Base-by-base conservation (phyloP, 1,140 invertebrate genomes). In the Brachionus paranguensis region DNA sequence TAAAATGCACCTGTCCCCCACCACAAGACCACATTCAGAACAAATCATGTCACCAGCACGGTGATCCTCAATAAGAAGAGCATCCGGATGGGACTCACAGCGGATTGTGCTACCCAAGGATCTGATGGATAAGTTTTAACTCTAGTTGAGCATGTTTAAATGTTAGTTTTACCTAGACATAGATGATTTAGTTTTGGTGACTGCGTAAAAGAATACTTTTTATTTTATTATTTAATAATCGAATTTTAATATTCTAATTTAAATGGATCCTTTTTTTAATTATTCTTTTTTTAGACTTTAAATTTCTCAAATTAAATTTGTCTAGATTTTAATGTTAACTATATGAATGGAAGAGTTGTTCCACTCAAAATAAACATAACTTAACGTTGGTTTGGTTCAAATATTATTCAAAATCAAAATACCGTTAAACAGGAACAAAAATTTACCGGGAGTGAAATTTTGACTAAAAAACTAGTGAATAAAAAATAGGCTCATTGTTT, bases 1-100 rank as follows among this genome's bases (percentile, higher is more conserved):
- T 65, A 65, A 47, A n/a, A 68, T 68, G 17, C n/a, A 72, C 68
- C 68, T 93, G 90, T 99, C 98, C 33, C 98, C 98, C 43, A 99
- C 97, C 65, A 99, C 97, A 68, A 99, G 91, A 20, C 98, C 98
- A 92, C 98, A 99, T 91, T 97, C 95, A 29, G 96, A 95, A 90
- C 98, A 99, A 87, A 99, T 97, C 91, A 97, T 95, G 90, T 99
- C 98, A 20, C 98, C 98, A 85, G 97, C 97, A 88, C 97, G 92
- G 88, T 99, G 98, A 90, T 99, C 97, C 90, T 99, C 97, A 86
- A 99, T 95, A 20, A 99, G 91, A 70, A 93, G 92, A 78, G 96
- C 95, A 89, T 98, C 95, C 85, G 97, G 97, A 91, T 99, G 97
- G 85, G 94, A 92, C 88, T 93, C 93, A 89, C 97, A 99, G 86